Conservation (phyloP, 2,888 invertebrate genomes). For the Cryptus armator region DNA sequence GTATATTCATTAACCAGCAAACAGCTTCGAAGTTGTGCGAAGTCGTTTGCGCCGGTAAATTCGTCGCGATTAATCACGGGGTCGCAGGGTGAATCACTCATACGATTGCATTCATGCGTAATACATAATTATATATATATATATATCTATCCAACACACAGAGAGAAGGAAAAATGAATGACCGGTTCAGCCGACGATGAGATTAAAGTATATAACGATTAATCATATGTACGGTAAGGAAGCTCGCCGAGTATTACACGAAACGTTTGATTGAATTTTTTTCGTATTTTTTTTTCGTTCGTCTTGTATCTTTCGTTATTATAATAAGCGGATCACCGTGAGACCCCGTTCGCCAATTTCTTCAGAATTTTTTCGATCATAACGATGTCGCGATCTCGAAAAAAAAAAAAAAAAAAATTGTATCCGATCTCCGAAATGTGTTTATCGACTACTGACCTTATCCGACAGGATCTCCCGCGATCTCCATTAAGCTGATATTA, state of each 20-base stretch:
- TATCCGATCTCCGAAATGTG: constrained; percentile 45
- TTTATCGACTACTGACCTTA: constrained; percentile 64
- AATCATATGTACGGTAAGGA: constrained; percentile 43
- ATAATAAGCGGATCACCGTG: constrained; percentile 63
- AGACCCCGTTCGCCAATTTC: constrained; percentile 60
- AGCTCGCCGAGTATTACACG: constrained; percentile 56
- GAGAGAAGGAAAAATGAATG: constrained; percentile 36
- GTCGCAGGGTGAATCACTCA: constrained; percentile 67
- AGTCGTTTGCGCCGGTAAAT: background rate
- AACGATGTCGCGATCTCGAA: constrained; percentile 28
- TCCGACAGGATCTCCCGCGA: constrained; percentile 31
- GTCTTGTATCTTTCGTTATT: constrained; percentile 12
- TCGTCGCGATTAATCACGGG: constrained; percentile 47
- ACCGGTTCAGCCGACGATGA: constrained; percentile 17
- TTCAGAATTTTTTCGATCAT: background rate
- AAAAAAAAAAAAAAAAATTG: constrained; percentile 40
- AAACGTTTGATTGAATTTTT: constrained; percentile 7
- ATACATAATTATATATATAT: background rate
- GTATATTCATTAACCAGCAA: background rate
- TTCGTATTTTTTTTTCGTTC: constrained; percentile 25
- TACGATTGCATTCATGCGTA: constrained; percentile 24
- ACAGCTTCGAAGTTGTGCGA: background rate
- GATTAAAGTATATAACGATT: constrained; percentile 9
- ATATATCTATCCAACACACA: constrained; percentile 36
- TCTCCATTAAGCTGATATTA: background rate